Percentiles rank a stretch among this genome's conserved stretches.
Conservation (phyloP, 2,797 vertebrate genomes). For the Salarias fasciatus region DNA sequence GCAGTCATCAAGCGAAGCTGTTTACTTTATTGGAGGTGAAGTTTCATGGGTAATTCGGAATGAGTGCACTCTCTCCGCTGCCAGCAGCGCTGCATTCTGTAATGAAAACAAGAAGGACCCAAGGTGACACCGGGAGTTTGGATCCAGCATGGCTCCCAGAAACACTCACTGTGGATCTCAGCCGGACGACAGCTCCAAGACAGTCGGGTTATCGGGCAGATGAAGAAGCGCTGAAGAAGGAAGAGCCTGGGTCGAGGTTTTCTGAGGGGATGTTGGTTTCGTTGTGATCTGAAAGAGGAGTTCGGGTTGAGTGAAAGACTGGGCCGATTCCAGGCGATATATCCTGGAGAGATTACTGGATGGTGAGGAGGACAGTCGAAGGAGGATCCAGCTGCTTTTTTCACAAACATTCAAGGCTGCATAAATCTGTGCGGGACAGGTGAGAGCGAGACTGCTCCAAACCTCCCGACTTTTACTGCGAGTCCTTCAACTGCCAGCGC, state of each 20-base stretch:
- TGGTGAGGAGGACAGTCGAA: too few relatives aligned
- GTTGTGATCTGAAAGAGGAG: conserved; percentile 14
- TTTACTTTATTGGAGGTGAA: conserved; percentile 58
- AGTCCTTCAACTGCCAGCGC: conserved; percentile 1
- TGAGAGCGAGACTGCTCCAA: conserved; percentile 43
- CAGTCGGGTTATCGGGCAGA: neutral
- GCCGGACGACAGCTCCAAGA: conserved; percentile 4
- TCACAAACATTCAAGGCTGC: conserved; percentile 39
- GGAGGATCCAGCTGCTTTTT: too few relatives aligned
- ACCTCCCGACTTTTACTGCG: conserved; percentile 9
- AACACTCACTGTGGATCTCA: conserved; percentile 22
- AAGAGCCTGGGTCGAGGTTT: neutral
- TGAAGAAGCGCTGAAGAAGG: conserved; percentile 14
- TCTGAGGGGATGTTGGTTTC: conserved; percentile 17
- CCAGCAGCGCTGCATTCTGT: conserved; percentile 39
- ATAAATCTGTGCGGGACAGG: conserved; percentile 60
- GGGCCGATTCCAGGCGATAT: conserved; percentile 13
- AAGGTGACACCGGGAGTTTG: conserved; percentile 30
- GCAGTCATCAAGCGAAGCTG: conserved; percentile 25
- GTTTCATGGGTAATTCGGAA: conserved; percentile 45
- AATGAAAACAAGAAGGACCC: conserved; percentile 36
- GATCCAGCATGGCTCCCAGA: conserved; percentile 37
- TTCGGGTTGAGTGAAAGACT: conserved; percentile 14
- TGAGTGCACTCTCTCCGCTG: conserved; percentile 48
- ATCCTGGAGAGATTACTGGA: conserved; percentile 33